phyloP scores from a whole-genome alignment of 1,140 invertebrate species.

The Grapholita molesta region DNA sequence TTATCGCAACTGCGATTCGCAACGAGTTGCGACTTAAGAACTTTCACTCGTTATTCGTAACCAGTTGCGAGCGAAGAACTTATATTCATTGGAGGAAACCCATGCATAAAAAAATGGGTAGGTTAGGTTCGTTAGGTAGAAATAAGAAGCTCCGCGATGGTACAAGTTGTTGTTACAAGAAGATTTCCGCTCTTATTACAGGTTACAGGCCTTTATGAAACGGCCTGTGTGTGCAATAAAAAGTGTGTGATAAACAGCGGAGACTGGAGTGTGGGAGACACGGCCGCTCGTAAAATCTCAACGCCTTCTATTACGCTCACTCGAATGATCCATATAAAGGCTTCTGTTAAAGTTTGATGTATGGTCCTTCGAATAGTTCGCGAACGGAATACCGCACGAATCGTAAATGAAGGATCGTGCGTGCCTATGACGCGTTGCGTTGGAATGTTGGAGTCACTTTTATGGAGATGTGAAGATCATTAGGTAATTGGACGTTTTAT shows the following conservation, averaged over 20 bases:
- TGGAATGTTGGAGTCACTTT: background rate
- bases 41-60: too few species aligned
- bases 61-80: too few species aligned
- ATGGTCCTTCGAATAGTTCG: slow-evolving; percentile 28
- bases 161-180: too few species aligned
- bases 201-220: too few species aligned
- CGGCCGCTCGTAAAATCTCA: slow-evolving; percentile 52
- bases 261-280: slow-evolving; percentile 30
- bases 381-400: slow-evolving; percentile 24
- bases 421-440: background rate
- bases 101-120: too few species aligned
- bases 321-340: slow-evolving; percentile 54
- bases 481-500: background rate
- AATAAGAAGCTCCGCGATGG: too few species aligned
- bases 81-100: too few species aligned
- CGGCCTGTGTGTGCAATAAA: slow-evolving; percentile 48
- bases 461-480: background rate
- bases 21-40: too few species aligned
- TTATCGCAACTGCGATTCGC: too few species aligned
- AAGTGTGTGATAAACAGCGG: slow-evolving; percentile 44
- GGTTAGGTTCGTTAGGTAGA: too few species aligned
- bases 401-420: slow-evolving; percentile 26
- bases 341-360: slow-evolving; percentile 49
- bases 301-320: slow-evolving; percentile 48
- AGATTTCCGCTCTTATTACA: too few species aligned